Conservation (phyloP, 2,888 invertebrate species). For the Drosophila incognita region DNA sequence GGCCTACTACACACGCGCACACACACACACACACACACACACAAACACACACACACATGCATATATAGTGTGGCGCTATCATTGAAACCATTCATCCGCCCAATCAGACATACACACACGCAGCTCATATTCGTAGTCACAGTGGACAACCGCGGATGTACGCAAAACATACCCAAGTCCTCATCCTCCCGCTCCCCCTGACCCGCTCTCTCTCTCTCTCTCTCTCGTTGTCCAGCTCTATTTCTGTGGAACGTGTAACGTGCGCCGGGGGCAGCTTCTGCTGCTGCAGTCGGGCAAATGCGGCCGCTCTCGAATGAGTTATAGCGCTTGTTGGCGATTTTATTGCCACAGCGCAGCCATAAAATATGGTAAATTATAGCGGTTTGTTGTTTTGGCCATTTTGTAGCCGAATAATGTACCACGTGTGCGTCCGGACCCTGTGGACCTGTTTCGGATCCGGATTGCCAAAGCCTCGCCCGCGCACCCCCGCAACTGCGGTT, state of each 20-base stretch:
- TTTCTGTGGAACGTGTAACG: constrained; percentile 57
- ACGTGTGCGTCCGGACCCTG: constrained; percentile 75
- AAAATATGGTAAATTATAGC: constrained; percentile 85
- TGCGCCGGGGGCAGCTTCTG: constrained; percentile 69
- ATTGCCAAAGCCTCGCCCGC: constrained; percentile 39
- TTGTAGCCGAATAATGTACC: constrained; percentile 83
- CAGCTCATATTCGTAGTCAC: constrained; percentile 5
- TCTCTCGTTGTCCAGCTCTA: neutral
- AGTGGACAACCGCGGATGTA: constrained; percentile 63
- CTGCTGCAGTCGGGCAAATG: constrained; percentile 31
- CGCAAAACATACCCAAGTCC: constrained; percentile 51
- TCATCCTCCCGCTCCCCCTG: constrained; percentile 4
- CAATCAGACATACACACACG: constrained; percentile 16
- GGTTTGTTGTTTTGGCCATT: constrained; percentile 84
- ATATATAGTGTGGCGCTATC: constrained; percentile 41
- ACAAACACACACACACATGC: neutral
- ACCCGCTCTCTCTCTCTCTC: neutral
- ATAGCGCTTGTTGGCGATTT: constrained; percentile 84
- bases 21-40: constrained; percentile 1
- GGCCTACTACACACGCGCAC: constrained; percentile 9
- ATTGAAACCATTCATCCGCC: constrained; percentile 53
- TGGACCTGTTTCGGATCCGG: constrained; percentile 67
- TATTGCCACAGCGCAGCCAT: constrained; percentile 84
- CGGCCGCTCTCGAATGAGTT: constrained; percentile 82
- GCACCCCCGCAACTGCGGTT: constrained; percentile 57